Evolutionary conservation across 2,797 vertebrate species (phyloP).

Genomic region (Cyprinodon diabolis): DNA sequence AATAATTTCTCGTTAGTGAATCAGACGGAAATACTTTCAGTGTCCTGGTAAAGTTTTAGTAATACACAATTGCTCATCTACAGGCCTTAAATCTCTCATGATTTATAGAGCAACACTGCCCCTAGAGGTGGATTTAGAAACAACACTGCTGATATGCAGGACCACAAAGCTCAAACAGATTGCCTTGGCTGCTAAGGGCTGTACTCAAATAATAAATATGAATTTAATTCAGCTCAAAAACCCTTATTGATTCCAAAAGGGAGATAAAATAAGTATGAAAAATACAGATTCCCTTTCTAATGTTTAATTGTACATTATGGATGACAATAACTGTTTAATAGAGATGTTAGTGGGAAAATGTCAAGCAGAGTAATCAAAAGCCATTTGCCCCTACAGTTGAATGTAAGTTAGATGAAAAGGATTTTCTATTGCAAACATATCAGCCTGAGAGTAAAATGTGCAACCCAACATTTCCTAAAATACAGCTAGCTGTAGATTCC

Average conservation of each 20-base stretch:
- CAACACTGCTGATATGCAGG: constrained; percentile 1
- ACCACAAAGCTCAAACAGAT: background rate
- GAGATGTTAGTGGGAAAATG: background rate
- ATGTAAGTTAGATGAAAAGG: constrained; percentile 16
- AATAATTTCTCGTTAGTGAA: constrained; percentile 9
- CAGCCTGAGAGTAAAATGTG: background rate
- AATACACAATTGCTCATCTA: constrained; percentile 5
- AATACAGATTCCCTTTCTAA: background rate
- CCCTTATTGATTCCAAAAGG: too few species aligned
- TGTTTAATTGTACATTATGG: background rate
- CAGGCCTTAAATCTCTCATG: constrained; percentile 3
- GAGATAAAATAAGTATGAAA: too few species aligned
- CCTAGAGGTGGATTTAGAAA: constrained; percentile 37
- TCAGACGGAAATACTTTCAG: constrained; percentile 8
- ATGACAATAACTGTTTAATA: background rate
- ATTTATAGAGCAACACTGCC: constrained; percentile 58
- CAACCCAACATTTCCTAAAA: background rate
- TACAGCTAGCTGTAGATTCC: too few species aligned
- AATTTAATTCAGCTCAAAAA: background rate
- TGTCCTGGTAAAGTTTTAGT: constrained; percentile 21
- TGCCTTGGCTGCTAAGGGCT: background rate
- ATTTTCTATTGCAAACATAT: constrained; percentile 7
- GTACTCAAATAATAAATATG: background rate
- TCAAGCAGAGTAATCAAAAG: constrained; percentile 1
- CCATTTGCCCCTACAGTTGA: constrained; percentile 38